phyloP scores from a whole-genome alignment of 2,797 vertebrate genomes.

The Urosaurus nigricauda region DNA sequence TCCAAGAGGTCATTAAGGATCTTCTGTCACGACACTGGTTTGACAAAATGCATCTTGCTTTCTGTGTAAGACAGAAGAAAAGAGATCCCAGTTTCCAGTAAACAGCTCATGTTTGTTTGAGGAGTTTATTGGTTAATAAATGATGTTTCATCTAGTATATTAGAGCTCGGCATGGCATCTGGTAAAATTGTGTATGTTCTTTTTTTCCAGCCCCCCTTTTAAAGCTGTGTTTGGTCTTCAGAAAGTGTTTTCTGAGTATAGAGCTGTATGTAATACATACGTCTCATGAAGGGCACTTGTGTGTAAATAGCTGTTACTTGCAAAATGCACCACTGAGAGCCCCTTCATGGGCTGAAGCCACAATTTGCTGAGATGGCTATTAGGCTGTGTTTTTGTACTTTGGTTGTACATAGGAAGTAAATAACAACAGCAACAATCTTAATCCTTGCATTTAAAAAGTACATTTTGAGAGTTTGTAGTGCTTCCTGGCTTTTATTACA shows the following conservation, averaged over 20 bases:
- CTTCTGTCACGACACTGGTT: background rate
- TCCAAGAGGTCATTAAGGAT: background rate
- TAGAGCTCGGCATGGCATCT: background rate
- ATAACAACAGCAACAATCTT: background rate
- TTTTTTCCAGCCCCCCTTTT: background rate
- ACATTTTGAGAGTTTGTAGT: background rate
- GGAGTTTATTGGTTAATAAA: background rate
- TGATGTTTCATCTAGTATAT: background rate
- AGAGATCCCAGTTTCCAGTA: background rate
- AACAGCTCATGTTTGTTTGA: background rate
- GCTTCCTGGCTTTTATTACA: background rate
- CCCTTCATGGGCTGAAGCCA: slow-evolving; percentile 1
- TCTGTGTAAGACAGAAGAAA: background rate
- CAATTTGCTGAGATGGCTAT: background rate
- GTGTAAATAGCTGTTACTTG: slow-evolving; percentile 3
- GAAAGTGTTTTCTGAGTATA: background rate
- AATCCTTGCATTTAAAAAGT: background rate
- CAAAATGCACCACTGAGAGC: background rate
- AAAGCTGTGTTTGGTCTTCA: background rate
- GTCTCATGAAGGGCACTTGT: background rate
- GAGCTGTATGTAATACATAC: background rate
- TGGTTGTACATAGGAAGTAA: background rate
- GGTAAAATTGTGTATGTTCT: background rate
- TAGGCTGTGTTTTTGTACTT: background rate
- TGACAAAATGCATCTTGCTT: background rate